Evolutionary conservation across 2,888 invertebrate genomes (phyloP), one percentile per base, ranked within the genome.

Genomic region (Harpagoxenus sublaevis): DNA sequence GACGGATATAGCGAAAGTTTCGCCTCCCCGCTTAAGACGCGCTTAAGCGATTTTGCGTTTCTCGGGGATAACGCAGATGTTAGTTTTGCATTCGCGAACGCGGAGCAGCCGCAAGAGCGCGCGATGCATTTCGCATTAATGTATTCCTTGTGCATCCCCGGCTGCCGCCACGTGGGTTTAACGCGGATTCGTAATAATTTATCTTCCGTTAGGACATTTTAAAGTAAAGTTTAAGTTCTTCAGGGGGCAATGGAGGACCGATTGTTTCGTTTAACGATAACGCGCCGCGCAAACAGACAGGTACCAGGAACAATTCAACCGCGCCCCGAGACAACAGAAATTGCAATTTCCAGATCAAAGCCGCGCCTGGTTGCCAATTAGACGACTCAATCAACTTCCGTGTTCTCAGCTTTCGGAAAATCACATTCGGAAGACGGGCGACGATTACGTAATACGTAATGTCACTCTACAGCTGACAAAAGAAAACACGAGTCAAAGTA

Each of bases 31-130:
- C 82, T 83, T 81, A 81, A 81, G 79, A 71, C 48, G 60, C 79
- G 71, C 79, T 81, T 81, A 81, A 81, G 71, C 71, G 79, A 81
- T 81, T 71, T 81, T 71, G 71, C 79, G 79, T 81, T 71, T 81
- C 79, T 81, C 71, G 71, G 28, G 79, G 79, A 81, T 81, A 81
- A 81, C 71, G 79, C 79, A 71, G 79, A 81, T 71, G 79, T 66
- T 78, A 78, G 78, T 81, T 81, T 71, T 81, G 79, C 79, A 60
- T 71, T 79, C 79, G 71, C 28, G 23, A 8, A 10, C 23, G 70
- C 31, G 62, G 62, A 31, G 39, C 51, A 35, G 77, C 28, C 77
- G 55, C 42, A 42, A 39, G 68, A 28, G 23, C 23, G 60, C 60
- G 48, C 71, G 71, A 71, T 71, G 31, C 60, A 81, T 81, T 62